Percentiles rank a stretch among this genome's conserved stretches.
Evolutionary conservation across 1,140 invertebrate genomes (phyloP).

Genomic region (Drosophila pandora): DNA sequence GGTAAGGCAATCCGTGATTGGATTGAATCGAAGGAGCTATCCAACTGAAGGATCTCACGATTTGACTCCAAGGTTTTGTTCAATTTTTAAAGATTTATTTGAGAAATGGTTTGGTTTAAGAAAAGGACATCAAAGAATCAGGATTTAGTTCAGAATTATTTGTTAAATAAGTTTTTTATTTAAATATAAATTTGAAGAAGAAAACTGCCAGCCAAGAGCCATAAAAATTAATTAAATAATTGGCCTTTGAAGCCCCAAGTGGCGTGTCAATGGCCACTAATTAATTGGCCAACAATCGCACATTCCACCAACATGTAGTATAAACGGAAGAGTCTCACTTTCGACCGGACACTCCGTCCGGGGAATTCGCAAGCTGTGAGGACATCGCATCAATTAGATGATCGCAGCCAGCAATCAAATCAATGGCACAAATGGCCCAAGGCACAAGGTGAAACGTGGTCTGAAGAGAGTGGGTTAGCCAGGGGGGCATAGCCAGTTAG

Average conservation of each 20-base stretch:
- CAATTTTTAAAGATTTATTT: neutral
- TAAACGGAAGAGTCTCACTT: neutral
- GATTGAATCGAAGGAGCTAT: neutral
- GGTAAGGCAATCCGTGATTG: neutral
- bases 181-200: too few species aligned
- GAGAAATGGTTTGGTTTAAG: too few species aligned
- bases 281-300: slow-evolving; percentile 20
- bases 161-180: too few species aligned
- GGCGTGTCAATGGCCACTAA: slow-evolving; percentile 12
- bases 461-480: neutral
- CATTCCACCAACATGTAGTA: neutral
- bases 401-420: slow-evolving; percentile 48
- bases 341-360: neutral
- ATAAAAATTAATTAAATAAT: too few species aligned
- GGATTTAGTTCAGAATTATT: too few species aligned
- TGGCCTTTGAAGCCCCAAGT: neutral
- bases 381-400: slow-evolving; percentile 45
- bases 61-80: neutral
- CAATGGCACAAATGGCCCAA: slow-evolving; percentile 52
- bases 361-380: slow-evolving; percentile 16
- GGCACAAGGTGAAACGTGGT: slow-evolving; percentile 21
- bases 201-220: too few species aligned
- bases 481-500: slow-evolving; percentile 15
- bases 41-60: neutral
- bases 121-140: too few species aligned